These are phyloP conservation scores for Aurelia sp. DNA, from an alignment of 30 jellyfish, hydroid and myxozoan species.

Conservation along the genomic window DNA sequence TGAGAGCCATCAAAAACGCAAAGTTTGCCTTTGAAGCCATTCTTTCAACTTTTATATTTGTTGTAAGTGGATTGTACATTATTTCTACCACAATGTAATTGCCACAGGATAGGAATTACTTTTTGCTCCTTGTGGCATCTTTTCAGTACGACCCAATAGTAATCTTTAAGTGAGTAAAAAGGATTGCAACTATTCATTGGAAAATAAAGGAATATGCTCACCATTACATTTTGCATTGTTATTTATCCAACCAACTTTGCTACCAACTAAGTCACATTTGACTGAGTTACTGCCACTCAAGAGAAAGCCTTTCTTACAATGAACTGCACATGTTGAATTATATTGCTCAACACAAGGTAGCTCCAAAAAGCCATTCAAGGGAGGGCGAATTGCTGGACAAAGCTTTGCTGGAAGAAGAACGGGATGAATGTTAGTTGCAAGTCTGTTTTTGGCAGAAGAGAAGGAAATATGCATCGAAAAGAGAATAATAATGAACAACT, in stretches of 20 bases:
- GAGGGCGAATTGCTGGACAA: conserved; percentile 74
- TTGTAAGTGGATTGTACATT: too few relatives aligned
- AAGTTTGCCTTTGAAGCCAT: too few relatives aligned
- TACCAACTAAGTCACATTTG: conserved; percentile 44
- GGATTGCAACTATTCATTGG: background rate
- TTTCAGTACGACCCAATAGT: too few relatives aligned
- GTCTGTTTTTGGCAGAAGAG: too few relatives aligned
- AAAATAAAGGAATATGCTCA: background rate
- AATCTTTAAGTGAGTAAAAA: background rate
- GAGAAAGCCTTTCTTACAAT: conserved; percentile 61
- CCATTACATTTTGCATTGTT: conserved; percentile 61
- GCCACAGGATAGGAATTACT: too few relatives aligned
- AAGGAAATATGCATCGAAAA: too few relatives aligned
- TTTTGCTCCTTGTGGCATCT: too few relatives aligned
- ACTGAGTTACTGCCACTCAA: conserved; percentile 32
- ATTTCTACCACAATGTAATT: too few relatives aligned
- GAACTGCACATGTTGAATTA: conserved; percentile 53
- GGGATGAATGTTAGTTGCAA: background rate
- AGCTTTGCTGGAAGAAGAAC: conserved; percentile 50
- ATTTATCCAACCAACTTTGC: conserved; percentile 29
- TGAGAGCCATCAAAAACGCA: too few relatives aligned
- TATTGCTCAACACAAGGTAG: conserved; percentile 74
- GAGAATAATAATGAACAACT: too few relatives aligned
- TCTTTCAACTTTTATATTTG: too few relatives aligned
- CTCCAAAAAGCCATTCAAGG: conserved; percentile 54